A percentile compares a stretch with the other conserved stretches of the same genome.
phyloP scores from a whole-genome alignment of 1,140 invertebrate species.

The Orius laevigatus region DNA sequence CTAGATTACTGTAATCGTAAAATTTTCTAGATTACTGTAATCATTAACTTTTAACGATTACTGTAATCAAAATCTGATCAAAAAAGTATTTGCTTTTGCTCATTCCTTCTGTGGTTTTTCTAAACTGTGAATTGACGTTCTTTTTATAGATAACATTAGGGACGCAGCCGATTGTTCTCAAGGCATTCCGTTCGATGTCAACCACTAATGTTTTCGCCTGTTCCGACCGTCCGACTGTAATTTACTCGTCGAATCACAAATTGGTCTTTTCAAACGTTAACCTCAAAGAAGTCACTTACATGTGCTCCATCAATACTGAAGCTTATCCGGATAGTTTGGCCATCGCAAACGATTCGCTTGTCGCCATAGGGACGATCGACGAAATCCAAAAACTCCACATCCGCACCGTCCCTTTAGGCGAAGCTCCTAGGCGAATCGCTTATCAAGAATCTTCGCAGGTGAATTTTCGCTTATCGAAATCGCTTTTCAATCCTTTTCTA shows the following conservation, averaged over 20 bases:
- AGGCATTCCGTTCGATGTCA: conserved; percentile 78
- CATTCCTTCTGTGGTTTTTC: no score
- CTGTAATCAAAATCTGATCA: no score
- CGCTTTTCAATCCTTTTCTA: conserved; percentile 23
- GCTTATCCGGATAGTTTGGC: conserved; percentile 90
- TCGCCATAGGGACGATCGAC: conserved; percentile 96
- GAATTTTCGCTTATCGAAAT: conserved; percentile 12
- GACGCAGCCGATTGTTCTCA: conserved; percentile 87
- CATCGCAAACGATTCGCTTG: conserved; percentile 77
- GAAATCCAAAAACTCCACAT: conserved; percentile 98
- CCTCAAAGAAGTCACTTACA: conserved; percentile 92
- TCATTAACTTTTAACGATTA: no score
- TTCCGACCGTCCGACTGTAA: conserved; percentile 94
- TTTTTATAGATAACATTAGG: conserved; percentile 62
- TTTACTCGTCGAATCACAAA: conserved; percentile 98
- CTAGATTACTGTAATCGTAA: no score
- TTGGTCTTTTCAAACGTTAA: conserved; percentile 99
- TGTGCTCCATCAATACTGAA: conserved; percentile 92
- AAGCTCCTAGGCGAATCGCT: conserved; percentile 83
- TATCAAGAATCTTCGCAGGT: conserved; percentile 85
- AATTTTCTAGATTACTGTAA: no score
- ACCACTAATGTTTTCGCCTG: conserved; percentile 98
- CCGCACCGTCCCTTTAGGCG: conserved; percentile 80
- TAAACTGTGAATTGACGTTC: no score
- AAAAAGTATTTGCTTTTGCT: no score